Base-by-base conservation (phyloP, 2,113 vertebrate genomes). In the Pogona vitticeps region DNA sequence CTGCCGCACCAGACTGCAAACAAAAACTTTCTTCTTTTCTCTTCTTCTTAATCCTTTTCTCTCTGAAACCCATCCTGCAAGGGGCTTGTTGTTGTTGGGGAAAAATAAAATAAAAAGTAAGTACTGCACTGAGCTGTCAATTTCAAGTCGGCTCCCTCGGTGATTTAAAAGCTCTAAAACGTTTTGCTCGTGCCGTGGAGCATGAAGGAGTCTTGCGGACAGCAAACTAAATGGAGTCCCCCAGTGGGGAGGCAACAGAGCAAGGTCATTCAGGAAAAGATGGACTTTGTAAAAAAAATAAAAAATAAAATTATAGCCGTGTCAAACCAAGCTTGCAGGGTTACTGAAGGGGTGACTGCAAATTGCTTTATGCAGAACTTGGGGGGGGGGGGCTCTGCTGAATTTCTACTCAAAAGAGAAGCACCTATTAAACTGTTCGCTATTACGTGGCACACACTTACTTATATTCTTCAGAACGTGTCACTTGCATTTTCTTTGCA, bases 221-320 rank as follows among this genome's bases (percentile, higher is more conserved):
- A 56, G 0, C 46, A 73, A 87, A 77, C 85, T 88, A 86, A 91
- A 89, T 0, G 46, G 67, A 28, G 65, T 58, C 82, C 77, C 75
- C 33, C 33, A 67, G 5, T 20, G 87, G 90, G 80, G 15, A 0
- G 2, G 73, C 13, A 85, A 82, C 8, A 6, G 73, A 89, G 84
- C 82, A 59, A 63, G 0, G 0, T 7, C 23, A 76, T 81, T 52
- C 36, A 86, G 77, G 56, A 91, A 91, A 92, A 86, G 0, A 71
- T 9, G 70, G 68, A 89, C 88, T 92, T 88, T 42, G 17, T 8
- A n/a, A n/a, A n/a, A n/a, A n/a, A n/a, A n/a, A n/a, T n/a, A n/a
- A n/a, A n/a, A n/a, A n/a, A 20, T 14, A 91, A 91, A 88, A 78
- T 75, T 65, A 6, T 72, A 91, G 90, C 80, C 88, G 2, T 81